phyloP scores from a whole-genome alignment of 2,113 vertebrate genomes.

The Meleagris gallopavo region DNA sequence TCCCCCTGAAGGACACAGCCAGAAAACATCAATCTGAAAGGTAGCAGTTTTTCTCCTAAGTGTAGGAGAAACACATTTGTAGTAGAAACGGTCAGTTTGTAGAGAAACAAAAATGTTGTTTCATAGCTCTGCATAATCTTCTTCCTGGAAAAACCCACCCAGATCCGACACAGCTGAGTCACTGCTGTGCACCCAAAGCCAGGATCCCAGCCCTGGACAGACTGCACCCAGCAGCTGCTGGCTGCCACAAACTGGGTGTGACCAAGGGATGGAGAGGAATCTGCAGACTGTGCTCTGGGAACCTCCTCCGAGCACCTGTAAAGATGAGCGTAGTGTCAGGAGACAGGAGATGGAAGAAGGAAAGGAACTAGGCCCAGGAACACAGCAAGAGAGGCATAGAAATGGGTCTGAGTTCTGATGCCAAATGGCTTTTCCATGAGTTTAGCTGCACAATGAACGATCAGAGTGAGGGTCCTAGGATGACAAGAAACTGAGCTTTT shows the following conservation, averaged over 20 bases:
- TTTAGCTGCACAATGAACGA: fast-evolving
- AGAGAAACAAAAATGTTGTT: neutral
- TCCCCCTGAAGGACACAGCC: neutral
- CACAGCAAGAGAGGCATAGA: fast-evolving
- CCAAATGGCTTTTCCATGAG: neutral
- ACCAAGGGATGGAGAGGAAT: fast-evolving
- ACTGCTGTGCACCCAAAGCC: fast-evolving
- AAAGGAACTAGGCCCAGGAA: neutral
- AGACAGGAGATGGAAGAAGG: fast-evolving
- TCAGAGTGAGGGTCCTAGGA: neutral
- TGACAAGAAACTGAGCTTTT: neutral
- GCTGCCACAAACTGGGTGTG: fast-evolving
- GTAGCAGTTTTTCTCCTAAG: neutral
- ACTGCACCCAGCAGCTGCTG: fast-evolving
- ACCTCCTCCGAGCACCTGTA: fast-evolving
- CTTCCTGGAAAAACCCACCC: neutral
- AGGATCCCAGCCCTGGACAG: neutral
- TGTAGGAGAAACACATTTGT: neutral
- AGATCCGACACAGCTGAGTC: neutral
- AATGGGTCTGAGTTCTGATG: neutral
- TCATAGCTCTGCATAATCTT: neutral
- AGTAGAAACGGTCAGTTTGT: neutral
- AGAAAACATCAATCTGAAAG: neutral
- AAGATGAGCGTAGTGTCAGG: fast-evolving
- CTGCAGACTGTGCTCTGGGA: neutral